phyloP scores from a whole-genome alignment of 2,888 invertebrate species.

The Eristalis arbustorum region DNA sequence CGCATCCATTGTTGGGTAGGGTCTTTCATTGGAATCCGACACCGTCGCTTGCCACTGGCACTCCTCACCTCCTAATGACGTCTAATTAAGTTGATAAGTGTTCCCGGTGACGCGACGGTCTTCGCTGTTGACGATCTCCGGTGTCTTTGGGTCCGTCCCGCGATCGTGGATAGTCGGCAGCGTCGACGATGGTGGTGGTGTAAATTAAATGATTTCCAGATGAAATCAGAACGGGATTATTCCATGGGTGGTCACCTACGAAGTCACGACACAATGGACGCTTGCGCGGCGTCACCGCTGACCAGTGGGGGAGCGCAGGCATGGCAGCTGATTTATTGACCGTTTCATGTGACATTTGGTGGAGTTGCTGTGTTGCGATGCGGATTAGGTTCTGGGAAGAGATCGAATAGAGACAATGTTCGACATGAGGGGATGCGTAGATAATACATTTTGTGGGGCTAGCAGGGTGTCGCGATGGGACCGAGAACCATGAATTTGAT shows the following conservation, averaged over 20 bases:
- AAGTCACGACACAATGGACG: slow-evolving; percentile 24
- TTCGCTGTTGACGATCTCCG: background rate
- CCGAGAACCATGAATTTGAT: background rate
- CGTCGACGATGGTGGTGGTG: slow-evolving; percentile 5
- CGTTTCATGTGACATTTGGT: slow-evolving; percentile 30
- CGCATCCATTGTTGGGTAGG: slow-evolving; percentile 12
- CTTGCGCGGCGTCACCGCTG: background rate
- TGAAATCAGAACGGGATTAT: slow-evolving; percentile 55
- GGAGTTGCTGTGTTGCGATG: slow-evolving; percentile 19
- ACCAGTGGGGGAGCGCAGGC: background rate
- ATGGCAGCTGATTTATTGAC: slow-evolving; percentile 41
- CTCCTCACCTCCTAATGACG: slow-evolving; percentile 28
- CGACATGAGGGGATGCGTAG: no score
- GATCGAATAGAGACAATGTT: background rate
- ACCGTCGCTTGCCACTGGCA: background rate
- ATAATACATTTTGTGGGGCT: no score
- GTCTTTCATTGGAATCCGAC: slow-evolving; percentile 31
- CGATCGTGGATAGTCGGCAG: no score
- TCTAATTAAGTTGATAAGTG: slow-evolving; percentile 59
- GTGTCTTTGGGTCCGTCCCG: background rate
- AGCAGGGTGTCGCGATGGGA: no score
- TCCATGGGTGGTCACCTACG: slow-evolving; percentile 54
- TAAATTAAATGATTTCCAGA: slow-evolving; percentile 37
- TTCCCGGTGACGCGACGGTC: slow-evolving; percentile 12
- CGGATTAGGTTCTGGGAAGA: slow-evolving; percentile 11